Base-by-base conservation (phyloP, 2,113 vertebrate genomes). In the Pardalotus punctatus region DNA sequence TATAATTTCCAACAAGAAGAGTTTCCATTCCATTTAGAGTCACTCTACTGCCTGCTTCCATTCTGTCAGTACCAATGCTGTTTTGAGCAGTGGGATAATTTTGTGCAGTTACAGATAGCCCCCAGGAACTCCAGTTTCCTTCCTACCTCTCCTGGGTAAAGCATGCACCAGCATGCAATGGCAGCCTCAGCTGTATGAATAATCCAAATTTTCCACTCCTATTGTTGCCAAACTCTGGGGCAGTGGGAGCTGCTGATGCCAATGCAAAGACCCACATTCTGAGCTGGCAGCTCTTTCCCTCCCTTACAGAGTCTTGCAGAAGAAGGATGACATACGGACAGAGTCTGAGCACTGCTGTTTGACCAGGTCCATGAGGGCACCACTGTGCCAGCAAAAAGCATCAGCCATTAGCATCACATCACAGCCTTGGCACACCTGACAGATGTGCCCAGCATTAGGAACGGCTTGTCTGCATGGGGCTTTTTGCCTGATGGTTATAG, bases 151-250 rank as follows among this genome's bases (percentile, higher is more conserved):
- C 56, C 48, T 76, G 29, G 29, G 3, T 65, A 56, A 51, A 24
- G 35, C 33, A 4, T 16, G 25, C 16, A 6, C 28, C 38, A 2
- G 17, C 38, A 42, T 48, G n/a, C 50, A 38, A 4, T 9, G 35
- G 50, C n/a, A 24, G 38, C 80, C 43, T 27, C 1, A 0, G 20
- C 18, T 64, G 91, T 35, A 20, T 43, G 60, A 24, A 43, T 1
- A 0, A 65, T 72, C 28, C 40, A 11, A 54, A 6, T 53, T 43
- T 88, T 76, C 62, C 20, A 5, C 21, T 53, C 31, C n/a, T 72
- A 0, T n/a, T 0, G 0, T 11, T 10, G 19, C 10, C 35, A 33
- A 47, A 45, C 70, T 56, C 84, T 1, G 1, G 57, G 73, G 33
- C 47, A 56, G 45, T 2, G 53, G 22, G 50, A 53, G 43, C 45